Percentiles rank a stretch among this genome's conserved stretches.
phyloP scores from a whole-genome alignment of 2,113 vertebrate species.

The Plecturocebus donacophilus region DNA sequence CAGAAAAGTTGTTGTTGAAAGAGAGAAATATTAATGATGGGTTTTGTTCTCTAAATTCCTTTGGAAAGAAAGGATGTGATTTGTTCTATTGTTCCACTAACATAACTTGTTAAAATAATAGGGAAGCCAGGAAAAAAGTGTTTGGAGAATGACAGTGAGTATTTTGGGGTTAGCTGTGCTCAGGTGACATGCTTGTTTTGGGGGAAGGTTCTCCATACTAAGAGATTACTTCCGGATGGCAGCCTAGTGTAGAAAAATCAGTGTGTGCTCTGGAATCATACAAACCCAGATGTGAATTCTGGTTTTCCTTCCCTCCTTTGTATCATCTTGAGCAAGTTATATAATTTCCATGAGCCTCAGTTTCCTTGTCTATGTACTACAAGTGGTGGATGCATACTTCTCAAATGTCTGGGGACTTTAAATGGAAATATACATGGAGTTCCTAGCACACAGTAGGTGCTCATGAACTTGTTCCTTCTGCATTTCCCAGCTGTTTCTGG shows the following conservation, averaged over 20 bases:
- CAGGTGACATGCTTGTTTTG: background rate
- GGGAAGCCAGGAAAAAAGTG: background rate
- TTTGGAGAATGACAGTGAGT: background rate
- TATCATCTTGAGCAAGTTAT: background rate
- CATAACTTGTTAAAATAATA: background rate
- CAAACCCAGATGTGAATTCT: background rate
- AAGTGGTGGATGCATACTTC: background rate
- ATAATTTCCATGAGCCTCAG: background rate
- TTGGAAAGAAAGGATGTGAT: background rate
- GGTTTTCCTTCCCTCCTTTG: background rate
- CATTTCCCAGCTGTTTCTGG: background rate
- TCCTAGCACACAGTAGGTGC: background rate
- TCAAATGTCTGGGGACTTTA: background rate
- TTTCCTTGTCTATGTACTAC: background rate
- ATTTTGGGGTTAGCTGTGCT: background rate
- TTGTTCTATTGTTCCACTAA: background rate
- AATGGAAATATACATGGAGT: background rate
- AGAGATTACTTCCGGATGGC: background rate
- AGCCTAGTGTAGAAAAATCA: background rate
- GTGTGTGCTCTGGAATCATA: accelerated
- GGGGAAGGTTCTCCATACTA: background rate
- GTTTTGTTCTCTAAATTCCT: background rate
- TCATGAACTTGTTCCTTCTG: background rate
- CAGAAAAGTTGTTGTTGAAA: background rate
- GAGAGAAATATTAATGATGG: background rate